A percentile compares a stretch with the other conserved stretches of the same genome.
Evolutionary conservation across 2,888 invertebrate genomes (phyloP).

Genomic region (Metellina segmentata): DNA sequence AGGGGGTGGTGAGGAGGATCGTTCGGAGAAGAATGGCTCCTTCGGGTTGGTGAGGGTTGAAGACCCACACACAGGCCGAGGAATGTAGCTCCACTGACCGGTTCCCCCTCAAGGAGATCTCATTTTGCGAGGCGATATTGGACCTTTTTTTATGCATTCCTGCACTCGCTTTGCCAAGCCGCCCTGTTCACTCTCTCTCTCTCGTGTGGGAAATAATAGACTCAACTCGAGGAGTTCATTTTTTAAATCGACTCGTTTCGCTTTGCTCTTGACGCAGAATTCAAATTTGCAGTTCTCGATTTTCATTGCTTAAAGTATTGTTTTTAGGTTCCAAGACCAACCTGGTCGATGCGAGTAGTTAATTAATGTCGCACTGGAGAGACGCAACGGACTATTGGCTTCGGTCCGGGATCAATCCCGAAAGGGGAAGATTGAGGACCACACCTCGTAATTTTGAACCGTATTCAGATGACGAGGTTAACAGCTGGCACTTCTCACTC

Average conservation of each 20-base stretch:
- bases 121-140: slow-evolving; percentile 34
- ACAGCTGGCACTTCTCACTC: too few relatives aligned
- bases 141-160: slow-evolving; percentile 41
- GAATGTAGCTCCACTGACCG: slow-evolving; percentile 69
- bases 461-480: too few relatives aligned
- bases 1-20: slow-evolving; percentile 37
- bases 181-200: background rate
- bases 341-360: too few relatives aligned
- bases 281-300: too few relatives aligned
- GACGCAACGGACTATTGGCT: too few relatives aligned
- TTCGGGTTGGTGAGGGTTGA: slow-evolving; percentile 52
- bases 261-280: background rate
- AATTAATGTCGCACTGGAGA: too few relatives aligned
- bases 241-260: background rate
- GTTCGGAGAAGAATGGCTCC: background rate
- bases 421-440: too few relatives aligned
- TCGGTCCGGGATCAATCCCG: too few relatives aligned
- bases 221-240: background rate
- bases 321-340: too few relatives aligned
- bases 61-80: slow-evolving; percentile 28
- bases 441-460: too few relatives aligned
- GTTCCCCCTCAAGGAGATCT: slow-evolving; percentile 53
- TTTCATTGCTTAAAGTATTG: too few relatives aligned
- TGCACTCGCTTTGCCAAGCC: slow-evolving; percentile 7
- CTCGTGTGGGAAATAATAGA: slow-evolving; percentile 4